These are phyloP conservation scores for Oikopleura vanhoeffeni DNA, from an alignment of 23 tunicate species.

Conservation along the genomic window DNA sequence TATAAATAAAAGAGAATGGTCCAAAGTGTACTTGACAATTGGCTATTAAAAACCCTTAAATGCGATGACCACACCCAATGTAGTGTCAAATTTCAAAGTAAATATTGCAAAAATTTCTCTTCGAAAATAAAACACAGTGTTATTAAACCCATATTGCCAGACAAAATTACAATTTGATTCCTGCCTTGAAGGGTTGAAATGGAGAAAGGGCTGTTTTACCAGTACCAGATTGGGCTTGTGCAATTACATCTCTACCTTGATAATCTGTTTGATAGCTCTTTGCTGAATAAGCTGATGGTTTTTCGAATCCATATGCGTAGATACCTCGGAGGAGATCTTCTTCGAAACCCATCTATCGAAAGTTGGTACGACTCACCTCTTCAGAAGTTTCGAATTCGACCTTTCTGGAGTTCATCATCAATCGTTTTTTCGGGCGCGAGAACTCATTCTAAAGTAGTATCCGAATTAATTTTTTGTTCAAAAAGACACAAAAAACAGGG, in stretches of 20 bases:
- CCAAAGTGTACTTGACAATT: too few relatives aligned
- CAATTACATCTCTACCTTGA: constrained; percentile 82
- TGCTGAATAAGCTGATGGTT: constrained; percentile 87
- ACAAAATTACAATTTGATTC: too few relatives aligned
- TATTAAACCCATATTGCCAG: too few relatives aligned
- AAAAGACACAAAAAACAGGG: too few relatives aligned
- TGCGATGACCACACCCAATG: too few relatives aligned
- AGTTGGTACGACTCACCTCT: constrained; percentile 71
- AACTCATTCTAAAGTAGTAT: neutral
- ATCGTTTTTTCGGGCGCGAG: neutral
- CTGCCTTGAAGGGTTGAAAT: constrained; percentile 87
- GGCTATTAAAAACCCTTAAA: too few relatives aligned
- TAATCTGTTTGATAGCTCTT: constrained; percentile 76
- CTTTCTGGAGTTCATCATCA: constrained; percentile 48
- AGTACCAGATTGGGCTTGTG: constrained; percentile 97
- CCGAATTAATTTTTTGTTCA: too few relatives aligned
- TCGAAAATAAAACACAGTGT: too few relatives aligned
- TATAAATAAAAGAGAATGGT: too few relatives aligned
- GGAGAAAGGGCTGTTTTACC: constrained; percentile 85
- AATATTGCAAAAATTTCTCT: too few relatives aligned
- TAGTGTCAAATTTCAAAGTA: too few relatives aligned
- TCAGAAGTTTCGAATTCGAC: constrained; percentile 82
- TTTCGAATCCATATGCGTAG: constrained; percentile 98
- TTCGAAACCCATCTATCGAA: constrained; percentile 79
- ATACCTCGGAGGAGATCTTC: constrained; percentile 78